A percentile compares a stretch with the other conserved stretches of the same genome.
Conservation (phyloP, 2,888 invertebrate species). For the Caenorhabditis imperialis region DNA sequence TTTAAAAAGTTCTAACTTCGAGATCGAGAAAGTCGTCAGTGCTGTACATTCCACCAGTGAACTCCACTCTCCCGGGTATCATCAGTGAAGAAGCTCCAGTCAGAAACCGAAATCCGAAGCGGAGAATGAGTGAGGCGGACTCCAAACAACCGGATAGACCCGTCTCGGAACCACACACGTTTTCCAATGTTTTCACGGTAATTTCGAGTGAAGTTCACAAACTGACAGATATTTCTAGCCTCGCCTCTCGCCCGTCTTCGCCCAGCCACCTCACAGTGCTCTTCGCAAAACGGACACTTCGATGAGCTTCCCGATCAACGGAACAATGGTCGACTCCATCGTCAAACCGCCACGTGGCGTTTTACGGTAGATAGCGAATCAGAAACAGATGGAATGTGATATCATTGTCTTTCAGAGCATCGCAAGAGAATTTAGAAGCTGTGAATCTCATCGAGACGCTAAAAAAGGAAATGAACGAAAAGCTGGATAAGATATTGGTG, state of each 20-base stretch:
- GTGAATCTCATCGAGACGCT: conserved; percentile 40
- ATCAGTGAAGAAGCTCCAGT: conserved; percentile 48
- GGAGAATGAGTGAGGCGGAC: conserved; percentile 23
- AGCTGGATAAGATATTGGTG: conserved; percentile 33
- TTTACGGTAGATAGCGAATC: conserved; percentile 9
- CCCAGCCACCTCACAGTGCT: conserved; percentile 57
- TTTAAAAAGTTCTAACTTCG: background rate
- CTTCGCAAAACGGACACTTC: conserved; percentile 66
- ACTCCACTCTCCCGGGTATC: conserved; percentile 54
- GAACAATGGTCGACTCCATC: conserved; percentile 23
- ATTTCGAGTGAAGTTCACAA: too few species aligned
- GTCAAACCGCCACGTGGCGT: conserved; percentile 45
- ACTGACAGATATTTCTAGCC: conserved; percentile 20
- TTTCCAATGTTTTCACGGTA: background rate
- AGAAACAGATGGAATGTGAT: background rate
- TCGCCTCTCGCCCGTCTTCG: conserved; percentile 32
- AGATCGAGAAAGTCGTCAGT: conserved; percentile 54
- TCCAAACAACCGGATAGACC: conserved; percentile 40
- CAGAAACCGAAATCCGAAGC: conserved; percentile 1
- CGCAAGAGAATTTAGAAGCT: conserved; percentile 34
- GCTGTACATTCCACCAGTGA: conserved; percentile 50
- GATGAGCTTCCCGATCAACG: conserved; percentile 60
- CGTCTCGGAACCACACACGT: conserved; percentile 21
- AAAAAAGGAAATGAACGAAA: conserved; percentile 46
- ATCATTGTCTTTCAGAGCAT: conserved; percentile 9